These are phyloP conservation scores for Schizopygopsis pylzovi DNA, from an alignment of 2,797 vertebrate species.

Conservation along the genomic window DNA sequence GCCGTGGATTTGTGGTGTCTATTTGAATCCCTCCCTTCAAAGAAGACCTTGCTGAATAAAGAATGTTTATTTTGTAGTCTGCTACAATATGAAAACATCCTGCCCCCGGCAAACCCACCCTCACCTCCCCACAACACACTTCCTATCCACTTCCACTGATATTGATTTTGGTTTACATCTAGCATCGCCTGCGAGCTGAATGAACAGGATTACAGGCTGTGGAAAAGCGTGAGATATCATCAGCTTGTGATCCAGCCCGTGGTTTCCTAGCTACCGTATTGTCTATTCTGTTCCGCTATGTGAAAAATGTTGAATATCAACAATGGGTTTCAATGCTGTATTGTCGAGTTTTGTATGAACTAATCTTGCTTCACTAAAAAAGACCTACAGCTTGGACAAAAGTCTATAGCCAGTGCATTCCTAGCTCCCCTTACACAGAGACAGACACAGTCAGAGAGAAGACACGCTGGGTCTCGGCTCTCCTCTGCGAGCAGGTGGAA, in stretches of 20 bases:
- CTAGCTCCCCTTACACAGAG: conserved; percentile 90
- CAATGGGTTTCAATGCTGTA: conserved; percentile 99
- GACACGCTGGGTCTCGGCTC: conserved; percentile 80
- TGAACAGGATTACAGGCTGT: conserved; percentile 95
- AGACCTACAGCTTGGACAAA: conserved; percentile 95
- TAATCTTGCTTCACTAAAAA: conserved; percentile 99
- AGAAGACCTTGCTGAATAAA: conserved; percentile 4
- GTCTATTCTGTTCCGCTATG: conserved; percentile 99
- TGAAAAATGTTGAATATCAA: conserved; percentile 99
- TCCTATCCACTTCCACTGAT: conserved; percentile 75
- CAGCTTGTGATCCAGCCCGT: conserved; percentile 97
- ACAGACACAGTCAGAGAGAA: conserved; percentile 88
- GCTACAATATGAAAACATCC: conserved; percentile 71
- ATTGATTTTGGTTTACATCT: conserved; percentile 88
- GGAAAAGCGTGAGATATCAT: conserved; percentile 93
- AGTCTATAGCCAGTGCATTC: conserved; percentile 97
- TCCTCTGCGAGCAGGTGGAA: conserved; percentile 63
- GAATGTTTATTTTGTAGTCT: conserved; percentile 62
- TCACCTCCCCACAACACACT: conserved; percentile 38
- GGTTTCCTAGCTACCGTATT: conserved; percentile 99
- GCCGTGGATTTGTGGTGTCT: conserved; percentile 35
- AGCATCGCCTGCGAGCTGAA: conserved; percentile 81
- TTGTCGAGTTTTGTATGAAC: conserved; percentile 99
- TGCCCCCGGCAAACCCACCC: conserved; percentile 44
- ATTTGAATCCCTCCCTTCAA: conserved; percentile 32